phyloP scores from a whole-genome alignment of 1,140 invertebrate species.

The Aradophagus sp. region DNA sequence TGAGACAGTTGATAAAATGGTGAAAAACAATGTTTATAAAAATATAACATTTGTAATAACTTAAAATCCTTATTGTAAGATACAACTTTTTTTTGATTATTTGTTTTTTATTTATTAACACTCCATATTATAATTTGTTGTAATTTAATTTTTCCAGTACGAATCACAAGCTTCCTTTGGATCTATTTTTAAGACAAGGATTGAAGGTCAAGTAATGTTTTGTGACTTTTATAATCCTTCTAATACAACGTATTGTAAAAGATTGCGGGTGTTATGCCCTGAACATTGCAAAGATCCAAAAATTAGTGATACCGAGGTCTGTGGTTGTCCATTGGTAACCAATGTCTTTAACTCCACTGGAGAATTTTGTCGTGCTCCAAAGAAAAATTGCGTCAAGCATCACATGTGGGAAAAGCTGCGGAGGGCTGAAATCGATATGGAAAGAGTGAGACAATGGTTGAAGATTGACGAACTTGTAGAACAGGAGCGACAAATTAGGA shows the following conservation, averaged over 20 bases:
- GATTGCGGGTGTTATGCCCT: slow-evolving; percentile 95
- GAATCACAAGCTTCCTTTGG: slow-evolving; percentile 98
- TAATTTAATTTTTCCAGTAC: slow-evolving; percentile 82
- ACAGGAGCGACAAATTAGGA: slow-evolving; percentile 91
- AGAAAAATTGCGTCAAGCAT: slow-evolving; percentile 94
- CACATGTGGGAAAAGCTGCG: slow-evolving; percentile 97
- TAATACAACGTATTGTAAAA: slow-evolving; percentile 96
- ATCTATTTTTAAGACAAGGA: slow-evolving; percentile 93
- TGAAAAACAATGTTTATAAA: not conserved
- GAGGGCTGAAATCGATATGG: slow-evolving; percentile 89
- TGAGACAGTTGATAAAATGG: slow-evolving; percentile 54
- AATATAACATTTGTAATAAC: slow-evolving; percentile 14
- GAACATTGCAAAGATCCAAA: slow-evolving; percentile 98
- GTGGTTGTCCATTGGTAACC: slow-evolving; percentile 91
- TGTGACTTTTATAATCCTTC: slow-evolving; percentile 96
- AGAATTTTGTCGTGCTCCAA: slow-evolving; percentile 89
- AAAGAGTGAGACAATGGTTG: slow-evolving; percentile 88
- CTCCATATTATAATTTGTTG: too few species aligned
- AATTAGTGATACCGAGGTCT: slow-evolving; percentile 88
- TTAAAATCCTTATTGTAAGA: too few species aligned
- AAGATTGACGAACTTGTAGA: slow-evolving; percentile 96
- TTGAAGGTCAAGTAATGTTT: slow-evolving; percentile 97
- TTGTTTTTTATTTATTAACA: too few species aligned
- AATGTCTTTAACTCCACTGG: slow-evolving; percentile 88
- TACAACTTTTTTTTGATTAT: too few species aligned